Conservation (phyloP, 2,888 invertebrate species). For the Callosobruchus maculatus region DNA sequence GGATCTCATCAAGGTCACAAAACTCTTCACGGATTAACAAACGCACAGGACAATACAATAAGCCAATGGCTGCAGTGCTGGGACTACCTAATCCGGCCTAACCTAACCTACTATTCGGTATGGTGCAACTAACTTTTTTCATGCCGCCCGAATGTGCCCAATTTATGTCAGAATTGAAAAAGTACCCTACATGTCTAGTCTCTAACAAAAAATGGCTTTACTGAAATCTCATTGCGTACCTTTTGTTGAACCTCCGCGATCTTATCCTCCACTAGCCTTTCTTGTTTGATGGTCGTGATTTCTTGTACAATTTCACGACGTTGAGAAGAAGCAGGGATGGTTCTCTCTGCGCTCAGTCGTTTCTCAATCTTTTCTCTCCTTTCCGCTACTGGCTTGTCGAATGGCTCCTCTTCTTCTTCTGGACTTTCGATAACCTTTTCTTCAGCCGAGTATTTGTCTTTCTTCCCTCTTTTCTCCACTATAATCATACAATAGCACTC, state of each 20-base stretch:
- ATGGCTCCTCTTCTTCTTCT: conserved; percentile 60
- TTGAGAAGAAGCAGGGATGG: conserved; percentile 68
- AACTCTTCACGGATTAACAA: no score
- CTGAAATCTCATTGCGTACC: conserved; percentile 29
- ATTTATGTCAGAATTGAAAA: no score
- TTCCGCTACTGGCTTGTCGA: conserved; percentile 72
- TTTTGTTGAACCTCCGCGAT: conserved; percentile 57
- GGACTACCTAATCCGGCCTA: no score
- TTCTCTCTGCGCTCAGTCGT: conserved; percentile 65
- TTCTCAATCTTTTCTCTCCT: conserved; percentile 72
- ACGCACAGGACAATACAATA: no score
- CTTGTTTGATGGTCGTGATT: conserved; percentile 56
- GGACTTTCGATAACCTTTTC: conserved; percentile 64
- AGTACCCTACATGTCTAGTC: no score
- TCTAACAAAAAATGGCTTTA: background rate
- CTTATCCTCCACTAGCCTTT: conserved; percentile 56
- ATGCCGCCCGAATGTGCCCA: no score
- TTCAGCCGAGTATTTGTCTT: conserved; percentile 77
- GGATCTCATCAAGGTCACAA: no score
- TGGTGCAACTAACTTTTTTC: no score
- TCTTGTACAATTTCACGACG: conserved; percentile 71
- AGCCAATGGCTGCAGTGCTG: no score
- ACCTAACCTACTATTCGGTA: no score
- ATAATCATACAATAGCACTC: no score
- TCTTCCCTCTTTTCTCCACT: background rate